Evolutionary conservation across 2,888 invertebrate genomes (phyloP).

Genomic region (Cheilosia grossa): DNA sequence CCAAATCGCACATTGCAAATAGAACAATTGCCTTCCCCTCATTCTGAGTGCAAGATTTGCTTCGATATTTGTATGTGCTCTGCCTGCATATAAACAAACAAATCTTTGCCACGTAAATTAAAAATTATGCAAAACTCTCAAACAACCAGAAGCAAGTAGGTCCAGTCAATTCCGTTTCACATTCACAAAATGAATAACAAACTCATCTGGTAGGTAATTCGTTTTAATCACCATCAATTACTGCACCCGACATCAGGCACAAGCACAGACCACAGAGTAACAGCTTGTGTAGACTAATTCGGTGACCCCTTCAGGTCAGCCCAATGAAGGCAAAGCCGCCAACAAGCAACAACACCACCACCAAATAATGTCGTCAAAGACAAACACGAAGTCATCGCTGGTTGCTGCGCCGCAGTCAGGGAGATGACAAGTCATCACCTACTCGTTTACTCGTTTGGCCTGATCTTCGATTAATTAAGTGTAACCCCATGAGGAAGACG

Average conservation of each 20-base stretch:
- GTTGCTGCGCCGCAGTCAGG: constrained; percentile 31
- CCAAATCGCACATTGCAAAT: not conserved
- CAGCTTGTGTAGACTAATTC: constrained; percentile 52
- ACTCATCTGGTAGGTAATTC: constrained; percentile 69
- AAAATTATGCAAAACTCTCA: constrained; percentile 58
- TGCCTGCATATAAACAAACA: constrained; percentile 14
- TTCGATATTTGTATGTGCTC: not conserved
- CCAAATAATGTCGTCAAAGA: constrained; percentile 22
- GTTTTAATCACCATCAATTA: constrained; percentile 73
- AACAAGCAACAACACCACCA: constrained; percentile 4
- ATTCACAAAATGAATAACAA: constrained; percentile 32
- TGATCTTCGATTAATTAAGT: constrained; percentile 73
- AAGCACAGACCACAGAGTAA: not conserved
- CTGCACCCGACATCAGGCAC: constrained; percentile 41
- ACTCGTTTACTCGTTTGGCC: constrained; percentile 32
- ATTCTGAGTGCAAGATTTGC: not conserved
- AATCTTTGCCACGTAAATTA: constrained; percentile 35
- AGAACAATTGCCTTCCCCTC: not conserved
- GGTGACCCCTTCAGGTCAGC: constrained; percentile 70
- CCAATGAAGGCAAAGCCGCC: constrained; percentile 17
- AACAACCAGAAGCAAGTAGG: not conserved
- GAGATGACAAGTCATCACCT: constrained; percentile 65
- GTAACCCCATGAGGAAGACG: constrained; percentile 43
- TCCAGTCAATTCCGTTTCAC: constrained; percentile 45
- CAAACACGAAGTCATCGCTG: constrained; percentile 23